Conservation (phyloP, 2,113 vertebrate genomes). For the Ramphastos sulfuratus region DNA sequence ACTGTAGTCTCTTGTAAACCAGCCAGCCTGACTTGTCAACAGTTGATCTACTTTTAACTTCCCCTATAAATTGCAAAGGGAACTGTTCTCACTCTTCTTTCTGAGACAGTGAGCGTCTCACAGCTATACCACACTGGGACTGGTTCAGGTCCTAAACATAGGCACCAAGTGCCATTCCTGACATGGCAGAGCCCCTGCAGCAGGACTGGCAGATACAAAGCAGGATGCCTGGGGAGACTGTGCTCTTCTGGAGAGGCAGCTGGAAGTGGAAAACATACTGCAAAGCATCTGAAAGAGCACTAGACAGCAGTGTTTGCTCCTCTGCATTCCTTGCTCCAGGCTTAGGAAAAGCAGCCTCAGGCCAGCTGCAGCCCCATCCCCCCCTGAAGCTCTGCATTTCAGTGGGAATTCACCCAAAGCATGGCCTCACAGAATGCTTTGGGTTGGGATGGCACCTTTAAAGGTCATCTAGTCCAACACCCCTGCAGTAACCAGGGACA, state of each 20-base stretch:
- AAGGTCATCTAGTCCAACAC: neutral
- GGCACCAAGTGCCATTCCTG: slow-evolving; percentile 32
- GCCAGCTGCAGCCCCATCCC: neutral
- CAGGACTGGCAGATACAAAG: neutral
- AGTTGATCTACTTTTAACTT: slow-evolving; percentile 43
- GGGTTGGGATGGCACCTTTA: neutral
- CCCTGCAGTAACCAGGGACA: neutral
- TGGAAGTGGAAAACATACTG: neutral
- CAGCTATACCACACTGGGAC: neutral
- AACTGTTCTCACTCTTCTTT: slow-evolving; percentile 38
- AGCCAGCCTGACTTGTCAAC: slow-evolving; percentile 54
- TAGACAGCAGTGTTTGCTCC: neutral
- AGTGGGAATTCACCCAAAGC: neutral
- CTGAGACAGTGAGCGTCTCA: neutral
- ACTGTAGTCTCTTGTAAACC: slow-evolving; percentile 40
- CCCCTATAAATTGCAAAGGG: slow-evolving; percentile 34
- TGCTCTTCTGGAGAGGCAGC: slow-evolving; percentile 51
- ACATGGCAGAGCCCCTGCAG: slow-evolving; percentile 22
- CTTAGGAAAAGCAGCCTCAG: neutral
- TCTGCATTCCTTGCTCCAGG: neutral
- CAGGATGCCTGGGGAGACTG: neutral
- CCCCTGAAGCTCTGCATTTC: neutral
- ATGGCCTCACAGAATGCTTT: neutral
- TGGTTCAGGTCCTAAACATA: slow-evolving; percentile 46
- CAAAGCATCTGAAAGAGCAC: neutral